A percentile compares a stretch with the other conserved stretches of the same genome.
Evolutionary conservation across 2,797 vertebrate species (phyloP).

Genomic region (Chelon labrosus): DNA sequence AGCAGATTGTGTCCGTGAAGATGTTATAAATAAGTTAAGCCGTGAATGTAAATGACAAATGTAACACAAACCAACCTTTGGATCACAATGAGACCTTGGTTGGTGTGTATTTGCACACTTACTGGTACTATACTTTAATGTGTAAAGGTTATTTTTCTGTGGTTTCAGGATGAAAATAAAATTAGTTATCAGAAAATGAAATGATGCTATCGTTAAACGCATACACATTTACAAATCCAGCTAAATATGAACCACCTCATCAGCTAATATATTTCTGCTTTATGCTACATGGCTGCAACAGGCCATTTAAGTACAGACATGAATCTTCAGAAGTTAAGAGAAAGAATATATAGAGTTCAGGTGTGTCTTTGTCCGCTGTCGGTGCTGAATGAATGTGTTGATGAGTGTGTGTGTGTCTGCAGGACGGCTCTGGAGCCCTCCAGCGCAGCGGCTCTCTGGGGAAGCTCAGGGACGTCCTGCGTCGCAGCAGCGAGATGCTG

Average conservation of each 20-base stretch:
- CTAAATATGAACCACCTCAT: neutral
- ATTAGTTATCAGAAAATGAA: too few relatives aligned
- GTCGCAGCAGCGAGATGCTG: conserved; percentile 95
- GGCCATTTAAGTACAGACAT: neutral
- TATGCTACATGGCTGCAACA: neutral
- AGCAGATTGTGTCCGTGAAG: neutral
- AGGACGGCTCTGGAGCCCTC: conserved; percentile 94
- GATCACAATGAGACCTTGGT: too few relatives aligned
- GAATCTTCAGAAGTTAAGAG: neutral
- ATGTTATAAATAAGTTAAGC: neutral
- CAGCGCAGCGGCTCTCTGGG: conserved; percentile 94
- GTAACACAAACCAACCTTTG: too few relatives aligned
- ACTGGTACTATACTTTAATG: too few relatives aligned
- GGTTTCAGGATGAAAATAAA: too few relatives aligned
- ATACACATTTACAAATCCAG: neutral
- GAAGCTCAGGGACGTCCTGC: conserved; percentile 92
- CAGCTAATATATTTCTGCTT: neutral
- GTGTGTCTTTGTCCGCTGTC: neutral
- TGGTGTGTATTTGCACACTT: too few relatives aligned
- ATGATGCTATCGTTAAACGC: too few relatives aligned
- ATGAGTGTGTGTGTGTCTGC: conserved; percentile 65
- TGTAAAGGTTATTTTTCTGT: too few relatives aligned
- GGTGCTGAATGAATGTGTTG: too few relatives aligned
- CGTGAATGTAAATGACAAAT: too few relatives aligned
- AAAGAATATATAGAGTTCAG: neutral